Percentiles rank a stretch among this genome's conserved stretches.
These are phyloP conservation scores for Ptychoptera contaminata DNA, from an alignment of 2,888 invertebrate genomes.

Conservation along the genomic window DNA sequence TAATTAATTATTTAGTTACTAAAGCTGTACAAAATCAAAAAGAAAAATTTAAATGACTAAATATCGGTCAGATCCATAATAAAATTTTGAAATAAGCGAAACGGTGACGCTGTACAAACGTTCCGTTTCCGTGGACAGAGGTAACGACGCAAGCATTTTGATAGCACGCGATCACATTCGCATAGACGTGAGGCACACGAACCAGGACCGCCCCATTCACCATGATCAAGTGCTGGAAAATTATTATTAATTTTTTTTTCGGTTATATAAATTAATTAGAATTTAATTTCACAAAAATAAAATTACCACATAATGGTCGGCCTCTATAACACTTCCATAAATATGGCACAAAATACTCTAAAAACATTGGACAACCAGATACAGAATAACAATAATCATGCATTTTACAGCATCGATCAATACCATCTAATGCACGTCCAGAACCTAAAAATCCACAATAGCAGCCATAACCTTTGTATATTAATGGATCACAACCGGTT, in stretches of 20 bases:
- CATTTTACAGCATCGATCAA: constrained; percentile 63
- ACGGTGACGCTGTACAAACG: constrained; percentile 56
- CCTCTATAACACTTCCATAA: constrained; percentile 73
- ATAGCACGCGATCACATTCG: constrained; percentile 65
- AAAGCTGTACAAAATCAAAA: too few species aligned
- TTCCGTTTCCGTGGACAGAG: constrained; percentile 57
- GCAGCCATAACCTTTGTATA: constrained; percentile 78
- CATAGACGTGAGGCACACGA: constrained; percentile 66
- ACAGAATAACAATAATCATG: constrained; percentile 77
- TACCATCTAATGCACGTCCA: constrained; percentile 62
- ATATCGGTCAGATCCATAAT: constrained; percentile 33
- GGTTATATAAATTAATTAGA: constrained; percentile 5
- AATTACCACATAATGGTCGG: constrained; percentile 58
- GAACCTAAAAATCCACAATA: constrained; percentile 78
- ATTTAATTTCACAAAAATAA: constrained; percentile 25
- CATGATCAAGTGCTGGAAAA: constrained; percentile 33
- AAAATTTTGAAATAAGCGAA: constrained; percentile 57
- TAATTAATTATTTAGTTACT: too few species aligned
- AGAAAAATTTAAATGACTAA: too few species aligned
- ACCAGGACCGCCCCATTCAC: constrained; percentile 38
- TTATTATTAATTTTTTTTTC: background rate
- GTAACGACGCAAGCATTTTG: constrained; percentile 61
- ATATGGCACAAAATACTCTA: constrained; percentile 76
- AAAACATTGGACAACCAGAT: constrained; percentile 60
- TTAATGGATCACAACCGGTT: constrained; percentile 68